Conservation (phyloP, 2,888 invertebrate species). For the Glomeris marginata region DNA sequence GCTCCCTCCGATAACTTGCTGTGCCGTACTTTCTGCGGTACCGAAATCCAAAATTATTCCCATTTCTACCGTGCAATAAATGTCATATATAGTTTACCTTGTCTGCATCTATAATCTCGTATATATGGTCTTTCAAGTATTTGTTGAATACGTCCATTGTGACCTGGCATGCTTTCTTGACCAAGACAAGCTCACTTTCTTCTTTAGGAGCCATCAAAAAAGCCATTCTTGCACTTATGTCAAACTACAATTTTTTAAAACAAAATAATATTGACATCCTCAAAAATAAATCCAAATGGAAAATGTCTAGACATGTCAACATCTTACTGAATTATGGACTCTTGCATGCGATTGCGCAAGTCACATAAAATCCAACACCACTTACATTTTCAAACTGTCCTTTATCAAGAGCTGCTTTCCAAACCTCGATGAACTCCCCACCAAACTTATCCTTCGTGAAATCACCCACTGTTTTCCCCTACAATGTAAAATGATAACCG, state of each 20-base stretch:
- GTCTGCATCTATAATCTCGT: constrained; percentile 97
- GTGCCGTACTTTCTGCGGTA: constrained; percentile 81
- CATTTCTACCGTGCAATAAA: neutral
- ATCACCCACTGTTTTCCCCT: constrained; percentile 70
- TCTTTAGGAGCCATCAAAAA: constrained; percentile 88
- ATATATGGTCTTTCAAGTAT: constrained; percentile 90
- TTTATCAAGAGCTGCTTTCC: constrained; percentile 61
- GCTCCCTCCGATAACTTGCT: constrained; percentile 87
- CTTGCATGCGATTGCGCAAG: neutral
- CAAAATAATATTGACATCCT: neutral
- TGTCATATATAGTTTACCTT: constrained; percentile 41
- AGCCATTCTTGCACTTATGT: constrained; percentile 70
- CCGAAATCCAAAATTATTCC: neutral
- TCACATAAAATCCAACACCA: neutral
- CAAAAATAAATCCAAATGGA: constrained; percentile 3
- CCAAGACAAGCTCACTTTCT: constrained; percentile 71
- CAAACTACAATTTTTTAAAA: constrained; percentile 37
- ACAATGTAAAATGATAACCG: constrained; percentile 14
- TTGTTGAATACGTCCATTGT: constrained; percentile 92
- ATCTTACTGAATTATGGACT: neutral
- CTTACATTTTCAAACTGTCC: constrained; percentile 60
- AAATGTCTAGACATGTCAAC: neutral
- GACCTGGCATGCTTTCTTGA: constrained; percentile 83
- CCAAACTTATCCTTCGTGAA: constrained; percentile 88
- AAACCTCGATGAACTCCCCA: constrained; percentile 82